Evolutionary conservation across 2,888 invertebrate genomes (phyloP), one percentile per base, ranked within the genome.

Genomic region (Lamproptera curius): DNA sequence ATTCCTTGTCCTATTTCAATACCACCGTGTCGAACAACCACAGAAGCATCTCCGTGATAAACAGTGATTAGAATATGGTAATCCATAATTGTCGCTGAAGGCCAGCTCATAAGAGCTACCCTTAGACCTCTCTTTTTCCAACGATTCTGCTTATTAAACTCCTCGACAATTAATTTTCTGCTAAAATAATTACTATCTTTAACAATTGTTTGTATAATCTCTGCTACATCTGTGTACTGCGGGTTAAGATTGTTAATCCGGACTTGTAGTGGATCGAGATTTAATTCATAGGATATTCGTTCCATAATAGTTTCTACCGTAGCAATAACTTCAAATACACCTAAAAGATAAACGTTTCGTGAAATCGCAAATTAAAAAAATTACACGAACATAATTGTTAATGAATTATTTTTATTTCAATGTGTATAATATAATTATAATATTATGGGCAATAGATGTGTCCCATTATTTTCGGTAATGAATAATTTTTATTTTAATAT

Each of bases 41-140:
- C 91, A 1, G 90, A 88, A 1, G 91, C 93, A 67, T 93, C 92
- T 0, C 87, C 82, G 31, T 90, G 90, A 63, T 90, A 93, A 86
- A 59, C 58, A n/a, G 54, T 31, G 17, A 53, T 43, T 16, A 47
- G 8, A 16, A 52, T 38, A 5, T 46, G 26, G 43, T 37, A 45
- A 45, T 61, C 58, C 10, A 47, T 38, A 5, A 56, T 4, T 14
- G 44, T 42, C 4, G 46, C 10, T 3, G 51, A 41, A 0, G 54
- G 54, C 53, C 51, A 59, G 26, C 54, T 54, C 56, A 60, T 56
- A 3, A 57, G 5, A 2, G 54, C 52, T 11, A 58, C 56, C 0
- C 91, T 76, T 5, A 93, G 71, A 0, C 92, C 95, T 39, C 89
- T 89, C 89, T 64, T 95, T 57, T 89, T 92, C 94, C 94, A 95